Evolutionary conservation across 1,140 invertebrate genomes (phyloP).

Genomic region (Zelostemma sp.): DNA sequence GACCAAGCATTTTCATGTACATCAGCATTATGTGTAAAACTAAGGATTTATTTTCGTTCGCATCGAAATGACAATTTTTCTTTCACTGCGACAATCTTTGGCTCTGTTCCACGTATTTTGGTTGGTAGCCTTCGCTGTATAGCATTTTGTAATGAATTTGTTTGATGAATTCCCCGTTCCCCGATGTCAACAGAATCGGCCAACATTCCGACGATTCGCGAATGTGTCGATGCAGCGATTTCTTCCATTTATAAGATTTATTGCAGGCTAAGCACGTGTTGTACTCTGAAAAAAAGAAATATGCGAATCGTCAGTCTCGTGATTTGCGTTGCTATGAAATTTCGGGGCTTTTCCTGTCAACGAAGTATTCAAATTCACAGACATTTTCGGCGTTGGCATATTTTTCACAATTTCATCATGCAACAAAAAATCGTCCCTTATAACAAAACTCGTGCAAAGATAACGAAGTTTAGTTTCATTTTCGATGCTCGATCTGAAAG

Average conservation of each 20-base stretch:
- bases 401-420: too few species aligned
- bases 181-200: constrained; percentile 63
- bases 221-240: constrained; percentile 70
- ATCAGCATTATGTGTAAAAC: constrained; percentile 23
- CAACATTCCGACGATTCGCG: constrained; percentile 65
- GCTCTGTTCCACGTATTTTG: constrained; percentile 12
- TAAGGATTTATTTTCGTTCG: constrained; percentile 33
- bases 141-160: constrained; percentile 66
- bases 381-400: too few species aligned
- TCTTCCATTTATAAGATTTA: constrained; percentile 71
- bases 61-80: constrained; percentile 11
- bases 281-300: constrained; percentile 51
- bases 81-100: constrained; percentile 9
- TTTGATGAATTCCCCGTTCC: constrained; percentile 61
- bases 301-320: constrained; percentile 22
- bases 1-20: too few species aligned
- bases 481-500: too few species aligned
- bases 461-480: too few species aligned
- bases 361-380: too few species aligned
- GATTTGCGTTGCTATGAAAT: too few species aligned
- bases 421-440: too few species aligned
- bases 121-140: constrained; percentile 43
- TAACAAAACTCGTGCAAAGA: too few species aligned
- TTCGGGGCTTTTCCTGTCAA: too few species aligned
- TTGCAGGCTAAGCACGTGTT: constrained; percentile 68